These are phyloP conservation scores for Eubasilissa splendida DNA, from an alignment of 2,888 invertebrate genomes.

Conservation along the genomic window DNA sequence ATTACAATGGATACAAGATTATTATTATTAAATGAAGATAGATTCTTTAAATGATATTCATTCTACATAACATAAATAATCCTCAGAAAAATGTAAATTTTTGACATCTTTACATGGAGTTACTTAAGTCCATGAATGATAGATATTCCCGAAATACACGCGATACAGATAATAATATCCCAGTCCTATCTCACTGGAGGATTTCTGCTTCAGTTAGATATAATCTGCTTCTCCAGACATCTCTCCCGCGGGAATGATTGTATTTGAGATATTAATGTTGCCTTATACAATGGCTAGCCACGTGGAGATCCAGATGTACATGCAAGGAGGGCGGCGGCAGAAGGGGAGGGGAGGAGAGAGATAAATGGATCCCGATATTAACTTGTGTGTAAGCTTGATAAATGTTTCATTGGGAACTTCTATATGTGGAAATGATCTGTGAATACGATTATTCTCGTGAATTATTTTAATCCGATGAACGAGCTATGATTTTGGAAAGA, in stretches of 20 bases:
- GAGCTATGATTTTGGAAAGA: too few species aligned
- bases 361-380: conserved; percentile 20
- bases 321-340: too few species aligned
- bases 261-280: not conserved
- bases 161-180: not conserved
- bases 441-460: not conserved
- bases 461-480: conserved; percentile 8
- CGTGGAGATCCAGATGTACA: not conserved
- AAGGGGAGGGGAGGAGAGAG: not conserved
- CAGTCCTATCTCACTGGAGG: not conserved
- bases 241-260: not conserved
- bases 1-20: too few species aligned
- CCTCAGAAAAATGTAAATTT: too few species aligned
- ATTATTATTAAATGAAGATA: too few species aligned
- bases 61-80: too few species aligned
- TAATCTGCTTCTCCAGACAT: not conserved
- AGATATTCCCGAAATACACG: too few species aligned
- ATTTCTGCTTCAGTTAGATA: not conserved
- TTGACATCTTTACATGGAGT: too few species aligned
- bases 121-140: too few species aligned
- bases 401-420: conserved; percentile 23
- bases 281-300: not conserved
- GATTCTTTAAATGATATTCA: too few species aligned
- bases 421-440: conserved; percentile 8
- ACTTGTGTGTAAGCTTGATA: conserved; percentile 27